Conservation (phyloP, 2,888 invertebrate species). For the Nebria brevicollis region DNA sequence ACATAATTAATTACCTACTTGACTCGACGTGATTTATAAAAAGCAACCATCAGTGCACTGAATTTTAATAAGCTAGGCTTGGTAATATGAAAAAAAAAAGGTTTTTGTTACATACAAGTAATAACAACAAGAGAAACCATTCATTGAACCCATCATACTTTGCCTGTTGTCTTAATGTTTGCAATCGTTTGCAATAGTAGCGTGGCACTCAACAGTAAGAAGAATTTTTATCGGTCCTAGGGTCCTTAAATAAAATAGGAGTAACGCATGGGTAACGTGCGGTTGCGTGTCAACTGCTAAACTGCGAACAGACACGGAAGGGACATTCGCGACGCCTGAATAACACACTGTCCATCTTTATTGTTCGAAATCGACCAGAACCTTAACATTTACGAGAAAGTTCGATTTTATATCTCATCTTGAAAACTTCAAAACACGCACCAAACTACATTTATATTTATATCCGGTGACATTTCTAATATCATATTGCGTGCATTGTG, state of each 20-base stretch:
- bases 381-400: constrained; percentile 17
- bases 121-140: not conserved
- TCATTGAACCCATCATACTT: not conserved
- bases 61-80: not conserved
- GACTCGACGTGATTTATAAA: not conserved
- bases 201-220: constrained; percentile 34
- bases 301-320: constrained; percentile 28
- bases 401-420: constrained; percentile 22
- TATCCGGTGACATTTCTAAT: constrained; percentile 34
- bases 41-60: not conserved
- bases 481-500: constrained; percentile 14
- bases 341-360: constrained; percentile 43
- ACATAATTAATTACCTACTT: constrained; percentile 27
- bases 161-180: not conserved
- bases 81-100: no score
- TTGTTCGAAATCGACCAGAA: constrained; percentile 35
- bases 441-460: constrained; percentile 36
- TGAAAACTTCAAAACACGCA: constrained; percentile 19
- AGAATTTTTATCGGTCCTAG: constrained; percentile 31
- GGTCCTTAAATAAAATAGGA: constrained; percentile 44
- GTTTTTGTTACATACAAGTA: not conserved
- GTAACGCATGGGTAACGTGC: constrained; percentile 37
- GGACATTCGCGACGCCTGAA: constrained; percentile 34
- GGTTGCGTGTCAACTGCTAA: constrained; percentile 36
- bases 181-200: constrained; percentile 13